Evolutionary conservation across 2,797 vertebrate genomes (phyloP).

Genomic region (Sebastes vulpes): DNA sequence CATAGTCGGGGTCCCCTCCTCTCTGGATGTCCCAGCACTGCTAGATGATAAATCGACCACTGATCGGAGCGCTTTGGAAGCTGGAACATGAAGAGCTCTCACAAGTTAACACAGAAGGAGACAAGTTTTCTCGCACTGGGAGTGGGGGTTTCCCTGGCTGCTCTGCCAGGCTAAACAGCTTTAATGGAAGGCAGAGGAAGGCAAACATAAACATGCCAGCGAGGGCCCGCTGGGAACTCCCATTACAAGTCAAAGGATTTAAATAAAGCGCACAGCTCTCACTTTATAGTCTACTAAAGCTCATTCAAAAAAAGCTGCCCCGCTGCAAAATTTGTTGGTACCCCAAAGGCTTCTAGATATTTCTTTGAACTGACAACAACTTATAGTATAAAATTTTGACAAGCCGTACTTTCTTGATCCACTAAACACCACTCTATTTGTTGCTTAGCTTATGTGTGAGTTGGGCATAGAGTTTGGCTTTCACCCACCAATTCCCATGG

Average conservation of each 20-base stretch:
- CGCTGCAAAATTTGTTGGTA: not conserved
- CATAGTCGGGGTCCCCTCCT: slow-evolving; percentile 30
- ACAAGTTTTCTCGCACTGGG: not conserved
- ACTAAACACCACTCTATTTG: not conserved
- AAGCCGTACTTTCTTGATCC: not conserved
- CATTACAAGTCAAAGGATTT: slow-evolving; percentile 26
- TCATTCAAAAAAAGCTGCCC: not conserved
- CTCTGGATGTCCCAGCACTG: slow-evolving; percentile 4
- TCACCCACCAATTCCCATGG: not conserved
- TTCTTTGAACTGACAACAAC: not conserved
- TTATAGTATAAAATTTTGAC: not conserved
- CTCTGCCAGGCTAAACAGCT: slow-evolving; percentile 33
- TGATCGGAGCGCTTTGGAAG: slow-evolving; percentile 25
- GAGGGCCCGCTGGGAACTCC: slow-evolving; percentile 5
- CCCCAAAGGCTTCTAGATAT: not conserved
- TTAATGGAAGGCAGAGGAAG: not conserved
- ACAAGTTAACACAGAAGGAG: slow-evolving; percentile 14
- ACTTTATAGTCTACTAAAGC: not conserved
- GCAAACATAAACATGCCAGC: slow-evolving; percentile 35
- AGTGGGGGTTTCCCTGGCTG: slow-evolving; percentile 7
- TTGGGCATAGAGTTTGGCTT: not conserved
- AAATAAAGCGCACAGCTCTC: slow-evolving; percentile 14
- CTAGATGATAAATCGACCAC: slow-evolving; percentile 38
- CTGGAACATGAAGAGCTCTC: not conserved
- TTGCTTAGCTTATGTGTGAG: not conserved